phyloP scores from a whole-genome alignment of 2,888 invertebrate species.

The Chloromyia formosa region DNA sequence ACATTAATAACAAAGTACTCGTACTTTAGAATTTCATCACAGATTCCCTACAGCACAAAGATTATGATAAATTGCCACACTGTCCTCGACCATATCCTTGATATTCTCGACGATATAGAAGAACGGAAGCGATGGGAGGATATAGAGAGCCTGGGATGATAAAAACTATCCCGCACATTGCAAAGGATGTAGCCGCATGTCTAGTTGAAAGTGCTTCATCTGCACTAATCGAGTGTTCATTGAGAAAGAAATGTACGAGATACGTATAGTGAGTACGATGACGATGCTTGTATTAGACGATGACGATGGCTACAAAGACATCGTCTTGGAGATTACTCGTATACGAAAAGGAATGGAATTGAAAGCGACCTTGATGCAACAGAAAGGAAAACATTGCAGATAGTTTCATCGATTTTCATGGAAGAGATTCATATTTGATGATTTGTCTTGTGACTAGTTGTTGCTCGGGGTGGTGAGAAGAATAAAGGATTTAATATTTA shows the following conservation, averaged over 20 bases:
- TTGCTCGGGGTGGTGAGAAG: too few relatives aligned
- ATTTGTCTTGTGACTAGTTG: neutral
- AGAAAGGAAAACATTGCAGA: neutral
- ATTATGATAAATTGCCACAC: constrained; percentile 36
- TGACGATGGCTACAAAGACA: neutral
- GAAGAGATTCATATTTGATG: neutral
- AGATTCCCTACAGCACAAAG: constrained; percentile 24
- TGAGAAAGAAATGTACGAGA: neutral
- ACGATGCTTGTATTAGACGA: too few relatives aligned
- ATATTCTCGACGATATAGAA: constrained; percentile 12
- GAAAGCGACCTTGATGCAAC: constrained; percentile 4
- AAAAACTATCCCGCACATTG: neutral
- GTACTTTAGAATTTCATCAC: constrained; percentile 31
- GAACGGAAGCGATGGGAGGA: neutral
- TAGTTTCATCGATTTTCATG: neutral
- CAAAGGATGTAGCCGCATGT: neutral
- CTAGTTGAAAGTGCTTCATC: constrained; percentile 16
- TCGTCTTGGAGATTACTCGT: neutral
- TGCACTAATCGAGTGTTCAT: constrained; percentile 31
- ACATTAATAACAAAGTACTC: constrained; percentile 36
- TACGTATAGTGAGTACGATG: neutral
- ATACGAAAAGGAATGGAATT: neutral
- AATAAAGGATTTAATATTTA: too few relatives aligned
- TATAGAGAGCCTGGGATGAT: neutral
- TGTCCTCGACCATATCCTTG: constrained; percentile 32